Evolutionary conservation across 2,113 vertebrate species (phyloP), one percentile per base, ranked within the genome.

Genomic region (Camelus dromedarius): DNA sequence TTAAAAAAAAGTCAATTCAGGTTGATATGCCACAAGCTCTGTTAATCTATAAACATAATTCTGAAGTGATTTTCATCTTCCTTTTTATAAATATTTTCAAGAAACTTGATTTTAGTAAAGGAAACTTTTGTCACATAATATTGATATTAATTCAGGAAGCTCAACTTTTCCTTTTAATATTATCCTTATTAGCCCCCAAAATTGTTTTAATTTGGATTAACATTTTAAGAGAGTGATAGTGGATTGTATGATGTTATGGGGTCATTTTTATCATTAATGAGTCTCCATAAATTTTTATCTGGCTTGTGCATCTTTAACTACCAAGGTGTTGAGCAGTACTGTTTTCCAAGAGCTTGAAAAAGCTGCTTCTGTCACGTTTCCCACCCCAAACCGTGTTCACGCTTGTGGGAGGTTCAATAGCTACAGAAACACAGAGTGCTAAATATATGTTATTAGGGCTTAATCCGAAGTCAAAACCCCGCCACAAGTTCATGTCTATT

Each of bases 271-370:
- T 93, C 75, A 62, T 77, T 69, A 38, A 38, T 79, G 42, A 75
- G 50, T 87, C 11, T 80, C 50, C 72, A 80, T 97, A 97, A 85
- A 97, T 80, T 85, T 92, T 86, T 92, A 54, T 67, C 42, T 92
- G 46, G 11, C 54, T 79, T 86, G 42, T 62, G 3, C 77, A 30
- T 85, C 46, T 87, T 91, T 91, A 52, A 46, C 52, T 70, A 60
- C 75, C 56, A 58, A 93, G 19, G 28, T 58, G 30, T 58, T 42
- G 76, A 84, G 18, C 20, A 32, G 22, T 35, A 5, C 38, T 76
- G 13, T 90, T 96, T 87, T 70, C 46, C 8, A 56, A 83, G 81
- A 91, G 18, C 80, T 35, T 60, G 5, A 75, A 89, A 86, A 83
- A 56, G 7, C 50, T 32, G 46, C 32, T 75, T 91, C 42, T 91